Base-by-base conservation (phyloP, 2,888 invertebrate genomes). In the Rambutsinella grinnellia region DNA sequence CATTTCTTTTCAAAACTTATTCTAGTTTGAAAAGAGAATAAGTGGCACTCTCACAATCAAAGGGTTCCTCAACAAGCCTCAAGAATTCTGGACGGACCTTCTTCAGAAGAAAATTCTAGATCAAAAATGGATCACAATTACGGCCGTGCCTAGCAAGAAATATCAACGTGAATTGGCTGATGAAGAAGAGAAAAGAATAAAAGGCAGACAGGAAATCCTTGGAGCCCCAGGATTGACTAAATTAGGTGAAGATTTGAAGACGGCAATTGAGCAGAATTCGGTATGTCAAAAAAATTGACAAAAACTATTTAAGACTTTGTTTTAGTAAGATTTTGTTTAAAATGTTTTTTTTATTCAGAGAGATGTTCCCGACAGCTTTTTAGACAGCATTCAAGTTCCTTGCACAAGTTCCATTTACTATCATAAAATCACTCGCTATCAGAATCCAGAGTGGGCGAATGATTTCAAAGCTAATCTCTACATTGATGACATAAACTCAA, bases 401-500 rank as follows among this genome's bases (percentile, higher is more conserved):
- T 89, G 91, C 76, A 91, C 92, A 54, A 90, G 90, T 60, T 90
- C 90, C 0, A 82, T 83, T 27, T 61, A 70, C 15, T 81, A 57
- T 49, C 83, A 83, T 58, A 72, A 69, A 8, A 81, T 83, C 6
- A 67, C 27, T 0, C 70, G 82, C 8, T 36, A 70, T 27, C 76
- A 76, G 6, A 83, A 83, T 63, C 82, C 82, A 0, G 79, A 81
- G 0, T 82, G 81, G 79, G 79, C 80, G 2, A n/a, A 49, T 0
- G 74, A 80, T 27, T 67, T 82, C 17, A 81, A 81, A 56, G 82
- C 81, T 13, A 82, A 81, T 49, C 57, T 83, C 10, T 82, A 76
- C 81, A 88, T 94, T 61, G 93, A 95, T 87, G 91, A 93, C 85
- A 88, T 95, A 60, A 91, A 93, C 81, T 93, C 94, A 1, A 93